Percentiles rank a stretch among this genome's conserved stretches.
These are phyloP conservation scores for Zaprionus ornatus DNA, from an alignment of 1,140 invertebrate genomes.

Conservation along the genomic window DNA sequence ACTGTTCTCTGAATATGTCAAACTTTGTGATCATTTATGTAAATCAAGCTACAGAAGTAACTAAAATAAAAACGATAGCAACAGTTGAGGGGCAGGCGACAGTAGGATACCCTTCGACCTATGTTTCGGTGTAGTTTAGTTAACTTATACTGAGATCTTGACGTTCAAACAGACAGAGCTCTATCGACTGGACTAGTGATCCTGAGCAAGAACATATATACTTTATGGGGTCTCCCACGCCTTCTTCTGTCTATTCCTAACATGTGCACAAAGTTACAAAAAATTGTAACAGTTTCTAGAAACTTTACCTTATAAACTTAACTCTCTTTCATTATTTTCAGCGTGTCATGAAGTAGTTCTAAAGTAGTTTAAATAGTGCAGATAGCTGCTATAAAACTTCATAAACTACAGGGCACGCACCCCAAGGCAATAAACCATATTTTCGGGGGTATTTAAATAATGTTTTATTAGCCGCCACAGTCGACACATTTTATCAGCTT, in stretches of 20 bases:
- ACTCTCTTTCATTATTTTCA: background rate
- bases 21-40: background rate
- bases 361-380: background rate
- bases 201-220: too few relatives aligned
- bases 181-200: too few relatives aligned
- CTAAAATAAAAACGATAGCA: too few relatives aligned
- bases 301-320: background rate
- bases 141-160: too few relatives aligned
- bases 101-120: too few relatives aligned
- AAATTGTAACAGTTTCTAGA: background rate
- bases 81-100: too few relatives aligned
- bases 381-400: background rate
- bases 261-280: too few relatives aligned
- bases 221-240: too few relatives aligned
- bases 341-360: background rate
- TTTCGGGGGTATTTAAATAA: conserved; percentile 1
- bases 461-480: conserved; percentile 4
- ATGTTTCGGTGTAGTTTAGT: too few relatives aligned
- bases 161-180: too few relatives aligned
- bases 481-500: conserved; percentile 34
- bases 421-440: background rate
- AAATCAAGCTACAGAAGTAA: background rate
- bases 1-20: background rate
- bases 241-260: too few relatives aligned
- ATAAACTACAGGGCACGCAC: too few relatives aligned